These are phyloP conservation scores for Pharmacophagus antenor DNA, from an alignment of 2,888 invertebrate genomes.

Conservation along the genomic window DNA sequence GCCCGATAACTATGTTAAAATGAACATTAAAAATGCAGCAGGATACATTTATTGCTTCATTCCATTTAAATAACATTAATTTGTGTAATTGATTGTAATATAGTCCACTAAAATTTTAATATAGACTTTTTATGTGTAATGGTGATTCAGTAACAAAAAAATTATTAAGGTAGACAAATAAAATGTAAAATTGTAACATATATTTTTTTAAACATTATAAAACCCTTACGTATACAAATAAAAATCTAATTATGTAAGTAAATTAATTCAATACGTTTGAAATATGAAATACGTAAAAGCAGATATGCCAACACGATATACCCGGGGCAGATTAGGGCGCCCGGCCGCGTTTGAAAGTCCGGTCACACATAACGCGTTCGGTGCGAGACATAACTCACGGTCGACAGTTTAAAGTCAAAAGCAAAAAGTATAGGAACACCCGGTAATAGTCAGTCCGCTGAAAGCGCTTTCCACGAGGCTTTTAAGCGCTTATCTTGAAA, in stretches of 20 bases:
- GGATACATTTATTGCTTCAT: too few relatives aligned
- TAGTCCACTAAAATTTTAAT: too few relatives aligned
- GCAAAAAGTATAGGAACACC: slow-evolving; percentile 65
- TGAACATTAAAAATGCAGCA: slow-evolving; percentile 4
- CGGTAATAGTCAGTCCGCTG: slow-evolving; percentile 68
- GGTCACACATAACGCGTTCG: slow-evolving; percentile 44
- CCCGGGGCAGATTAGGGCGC: slow-evolving; percentile 45
- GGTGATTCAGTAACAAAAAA: too few relatives aligned
- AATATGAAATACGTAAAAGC: slow-evolving; percentile 25
- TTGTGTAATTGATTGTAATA: too few relatives aligned
- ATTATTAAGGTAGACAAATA: too few relatives aligned
- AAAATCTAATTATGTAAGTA: background rate
- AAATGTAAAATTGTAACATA: too few relatives aligned
- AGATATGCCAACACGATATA: slow-evolving; percentile 32
- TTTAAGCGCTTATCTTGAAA: slow-evolving; percentile 80
- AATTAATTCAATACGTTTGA: slow-evolving; percentile 26
- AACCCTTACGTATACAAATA: background rate
- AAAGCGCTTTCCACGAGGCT: slow-evolving; percentile 76
- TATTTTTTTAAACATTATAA: too few relatives aligned
- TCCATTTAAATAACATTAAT: too few relatives aligned
- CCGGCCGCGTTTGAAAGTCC: slow-evolving; percentile 40
- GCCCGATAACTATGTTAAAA: background rate
- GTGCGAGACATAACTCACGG: slow-evolving; percentile 50
- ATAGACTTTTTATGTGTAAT: too few relatives aligned
- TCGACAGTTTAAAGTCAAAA: slow-evolving; percentile 47